These are phyloP conservation scores for Onychomys leucogaster DNA, from an alignment of 2,797 vertebrate species.

Conservation along the genomic window DNA sequence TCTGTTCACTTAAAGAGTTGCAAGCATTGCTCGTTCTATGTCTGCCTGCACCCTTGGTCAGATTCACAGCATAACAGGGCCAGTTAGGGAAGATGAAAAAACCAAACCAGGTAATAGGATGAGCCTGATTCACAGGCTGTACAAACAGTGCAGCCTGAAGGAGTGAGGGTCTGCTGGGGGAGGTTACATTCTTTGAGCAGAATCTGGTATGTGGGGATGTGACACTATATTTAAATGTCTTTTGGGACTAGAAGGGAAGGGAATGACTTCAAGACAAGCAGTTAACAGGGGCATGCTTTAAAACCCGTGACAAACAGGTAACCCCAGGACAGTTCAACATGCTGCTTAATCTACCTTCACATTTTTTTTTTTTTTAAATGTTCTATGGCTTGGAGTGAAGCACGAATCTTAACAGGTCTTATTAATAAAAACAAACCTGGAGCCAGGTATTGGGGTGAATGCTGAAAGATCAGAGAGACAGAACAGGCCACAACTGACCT, in stretches of 20 bases:
- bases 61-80: not conserved
- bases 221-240: not conserved
- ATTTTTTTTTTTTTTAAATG: not conserved
- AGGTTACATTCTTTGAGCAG: too few species aligned
- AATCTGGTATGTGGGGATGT: not conserved
- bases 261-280: not conserved
- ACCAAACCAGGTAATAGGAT: not conserved
- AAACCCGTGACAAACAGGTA: not conserved
- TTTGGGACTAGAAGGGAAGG: not conserved
- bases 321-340: not conserved
- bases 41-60: not conserved
- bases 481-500: too few species aligned
- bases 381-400: too few species aligned
- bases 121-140: not conserved
- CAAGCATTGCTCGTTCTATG: not conserved
- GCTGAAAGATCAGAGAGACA: too few species aligned
- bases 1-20: not conserved
- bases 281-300: not conserved
- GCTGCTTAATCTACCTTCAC: not conserved
- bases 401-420: too few species aligned
- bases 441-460: too few species aligned
- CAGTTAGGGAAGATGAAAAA: not conserved
- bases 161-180: not conserved
- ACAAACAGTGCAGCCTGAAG: not conserved
- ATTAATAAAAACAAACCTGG: too few species aligned